phyloP scores from a whole-genome alignment of 2,797 vertebrate species.

The Betta splendens region DNA sequence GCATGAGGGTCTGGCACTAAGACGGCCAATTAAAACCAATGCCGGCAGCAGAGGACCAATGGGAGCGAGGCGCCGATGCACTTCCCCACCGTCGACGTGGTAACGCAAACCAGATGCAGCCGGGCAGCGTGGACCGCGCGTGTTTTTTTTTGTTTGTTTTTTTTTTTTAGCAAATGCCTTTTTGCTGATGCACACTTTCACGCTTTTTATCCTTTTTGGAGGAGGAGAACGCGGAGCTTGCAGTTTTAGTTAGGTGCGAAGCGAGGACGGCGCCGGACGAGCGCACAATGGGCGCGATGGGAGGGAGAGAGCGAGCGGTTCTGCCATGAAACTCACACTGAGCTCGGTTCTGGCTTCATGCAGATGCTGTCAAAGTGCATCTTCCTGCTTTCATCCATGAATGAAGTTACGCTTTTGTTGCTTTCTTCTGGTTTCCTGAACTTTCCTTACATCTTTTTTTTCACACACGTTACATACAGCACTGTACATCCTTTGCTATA shows the following conservation, averaged over 20 bases:
- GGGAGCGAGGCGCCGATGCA: slow-evolving; percentile 69
- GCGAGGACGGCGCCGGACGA: slow-evolving; percentile 4
- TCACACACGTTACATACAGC: background rate
- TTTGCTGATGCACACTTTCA: slow-evolving; percentile 61
- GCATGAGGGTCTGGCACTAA: slow-evolving; percentile 77
- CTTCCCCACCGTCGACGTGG: slow-evolving; percentile 76
- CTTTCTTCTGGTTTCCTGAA: slow-evolving; percentile 11
- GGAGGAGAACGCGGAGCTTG: slow-evolving; percentile 50
- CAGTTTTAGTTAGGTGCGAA: slow-evolving; percentile 54
- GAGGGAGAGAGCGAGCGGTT: slow-evolving; percentile 16
- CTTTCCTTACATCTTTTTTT: slow-evolving; percentile 1
- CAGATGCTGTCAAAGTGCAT: slow-evolving; percentile 13
- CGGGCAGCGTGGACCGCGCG: slow-evolving; percentile 40
- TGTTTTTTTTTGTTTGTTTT: slow-evolving; percentile 50
- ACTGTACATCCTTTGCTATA: no score
- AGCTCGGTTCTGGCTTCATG: slow-evolving; percentile 8
- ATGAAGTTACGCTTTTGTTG: background rate
- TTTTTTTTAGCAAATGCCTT: slow-evolving; percentile 61
- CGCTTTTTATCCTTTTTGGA: slow-evolving; percentile 51
- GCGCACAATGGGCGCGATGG: slow-evolving; percentile 6
- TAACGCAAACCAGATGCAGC: slow-evolving; percentile 84
- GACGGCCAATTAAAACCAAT: slow-evolving; percentile 77
- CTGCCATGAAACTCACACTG: slow-evolving; percentile 19
- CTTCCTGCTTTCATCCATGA: slow-evolving; percentile 29
- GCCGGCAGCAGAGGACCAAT: slow-evolving; percentile 79